Evolutionary conservation across 1,140 invertebrate species (phyloP).

Genomic region (Cherax destructor): DNA sequence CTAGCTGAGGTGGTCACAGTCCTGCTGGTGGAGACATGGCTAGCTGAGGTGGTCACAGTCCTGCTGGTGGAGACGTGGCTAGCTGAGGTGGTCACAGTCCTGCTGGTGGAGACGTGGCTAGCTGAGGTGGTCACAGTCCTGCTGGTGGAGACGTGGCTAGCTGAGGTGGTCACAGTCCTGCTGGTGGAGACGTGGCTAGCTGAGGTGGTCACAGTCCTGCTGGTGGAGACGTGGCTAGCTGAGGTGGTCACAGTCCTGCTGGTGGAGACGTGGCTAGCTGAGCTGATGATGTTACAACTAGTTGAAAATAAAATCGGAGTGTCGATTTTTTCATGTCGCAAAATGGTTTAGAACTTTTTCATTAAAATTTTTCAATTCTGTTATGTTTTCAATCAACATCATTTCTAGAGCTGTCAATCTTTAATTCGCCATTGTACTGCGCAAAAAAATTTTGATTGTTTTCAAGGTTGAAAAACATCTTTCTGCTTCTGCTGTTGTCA

Average conservation of each 20-base stretch:
- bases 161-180: too few species aligned
- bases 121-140: too few species aligned
- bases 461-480: constrained; percentile 44
- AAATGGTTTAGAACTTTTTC: constrained; percentile 53
- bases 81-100: too few species aligned
- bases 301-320: constrained; percentile 35
- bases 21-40: too few species aligned
- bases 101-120: too few species aligned
- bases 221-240: background rate
- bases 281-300: background rate
- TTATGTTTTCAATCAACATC: constrained; percentile 33
- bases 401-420: constrained; percentile 46
- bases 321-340: constrained; percentile 21
- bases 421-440: constrained; percentile 19
- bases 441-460: constrained; percentile 39
- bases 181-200: too few species aligned
- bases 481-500: constrained; percentile 58
- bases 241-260: background rate
- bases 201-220: too few species aligned
- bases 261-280: background rate
- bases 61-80: too few species aligned
- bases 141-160: too few species aligned
- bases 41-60: too few species aligned
- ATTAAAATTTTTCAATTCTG: constrained; percentile 51
- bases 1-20: too few species aligned